Evolutionary conservation across 1,140 invertebrate genomes (phyloP).

Genomic region (Calycopis cecrops): DNA sequence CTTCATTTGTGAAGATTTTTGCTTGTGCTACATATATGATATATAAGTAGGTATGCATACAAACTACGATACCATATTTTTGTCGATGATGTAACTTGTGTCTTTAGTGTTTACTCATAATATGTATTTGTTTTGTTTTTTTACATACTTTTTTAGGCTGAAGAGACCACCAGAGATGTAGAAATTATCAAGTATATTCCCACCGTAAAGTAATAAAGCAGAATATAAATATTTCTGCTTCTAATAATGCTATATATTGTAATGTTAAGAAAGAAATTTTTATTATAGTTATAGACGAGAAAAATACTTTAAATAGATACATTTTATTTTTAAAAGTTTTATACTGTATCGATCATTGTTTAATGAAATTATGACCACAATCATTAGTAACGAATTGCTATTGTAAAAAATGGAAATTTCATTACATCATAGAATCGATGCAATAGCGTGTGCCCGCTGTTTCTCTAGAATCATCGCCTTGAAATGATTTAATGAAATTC

Average conservation of each 20-base stretch:
- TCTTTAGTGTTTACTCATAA: conserved; percentile 25
- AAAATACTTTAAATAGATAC: conserved; percentile 25
- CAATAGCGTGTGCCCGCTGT: no score
- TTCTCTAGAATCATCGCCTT: no score
- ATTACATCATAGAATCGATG: neutral
- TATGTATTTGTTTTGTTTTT: conserved; percentile 18
- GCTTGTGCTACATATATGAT: conserved; percentile 8
- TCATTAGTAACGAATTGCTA: neutral
- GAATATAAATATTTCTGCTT: conserved; percentile 45
- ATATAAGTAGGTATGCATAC: conserved; percentile 6
- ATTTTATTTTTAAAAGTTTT: conserved; percentile 41
- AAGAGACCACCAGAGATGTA: conserved; percentile 61
- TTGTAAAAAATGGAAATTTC: neutral
- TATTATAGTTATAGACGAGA: conserved; percentile 36
- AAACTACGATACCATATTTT: neutral
- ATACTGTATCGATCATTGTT: conserved; percentile 34
- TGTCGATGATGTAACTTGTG: conserved; percentile 3
- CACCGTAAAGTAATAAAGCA: conserved; percentile 66
- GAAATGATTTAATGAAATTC: conserved; percentile 19
- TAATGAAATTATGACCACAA: conserved; percentile 12
- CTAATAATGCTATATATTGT: conserved; percentile 31
- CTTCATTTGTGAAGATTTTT: conserved; percentile 4
- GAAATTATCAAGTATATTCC: conserved; percentile 59
- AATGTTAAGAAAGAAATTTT: conserved; percentile 32
- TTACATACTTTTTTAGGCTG: conserved; percentile 38